Percentiles rank a stretch among this genome's conserved stretches.
Conservation (phyloP, 2,797 vertebrate genomes). For the Cygnus olor region DNA sequence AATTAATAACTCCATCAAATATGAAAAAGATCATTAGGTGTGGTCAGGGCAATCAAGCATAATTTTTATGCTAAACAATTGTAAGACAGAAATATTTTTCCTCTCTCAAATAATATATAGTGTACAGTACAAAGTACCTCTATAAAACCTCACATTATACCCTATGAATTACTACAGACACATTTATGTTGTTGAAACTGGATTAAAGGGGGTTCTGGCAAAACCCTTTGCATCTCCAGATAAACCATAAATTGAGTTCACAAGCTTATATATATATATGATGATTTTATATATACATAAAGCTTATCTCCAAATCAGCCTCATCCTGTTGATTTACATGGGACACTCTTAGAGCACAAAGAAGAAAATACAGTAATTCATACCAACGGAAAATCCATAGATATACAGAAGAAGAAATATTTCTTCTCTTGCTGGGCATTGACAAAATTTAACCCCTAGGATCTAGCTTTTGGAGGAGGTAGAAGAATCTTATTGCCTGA, state of each 20-base stretch:
- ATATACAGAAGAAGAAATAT: background rate
- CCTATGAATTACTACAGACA: slow-evolving; percentile 19
- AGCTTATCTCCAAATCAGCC: background rate
- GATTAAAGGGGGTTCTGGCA: background rate
- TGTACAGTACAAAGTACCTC: background rate
- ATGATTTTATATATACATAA: background rate
- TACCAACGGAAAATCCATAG: background rate
- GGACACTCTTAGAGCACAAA: background rate
- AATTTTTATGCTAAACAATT: slow-evolving; percentile 14
- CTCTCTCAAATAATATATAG: background rate
- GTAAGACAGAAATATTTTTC: background rate
- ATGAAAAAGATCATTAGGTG: background rate
- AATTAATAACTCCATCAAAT: background rate
- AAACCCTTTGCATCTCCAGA: background rate
- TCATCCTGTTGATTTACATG: slow-evolving; percentile 19
- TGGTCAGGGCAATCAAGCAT: background rate
- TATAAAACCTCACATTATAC: slow-evolving; percentile 31
- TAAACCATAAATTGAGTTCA: slow-evolving; percentile 3
- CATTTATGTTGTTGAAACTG: background rate
- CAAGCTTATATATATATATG: background rate
- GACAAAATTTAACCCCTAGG: background rate
- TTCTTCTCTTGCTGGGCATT: background rate
- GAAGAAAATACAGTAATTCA: background rate
- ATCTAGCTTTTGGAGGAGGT: background rate
- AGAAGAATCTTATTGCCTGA: background rate